These are phyloP conservation scores for Ochlodes sylvanus DNA, from an alignment of 2,888 invertebrate species.

Conservation along the genomic window DNA sequence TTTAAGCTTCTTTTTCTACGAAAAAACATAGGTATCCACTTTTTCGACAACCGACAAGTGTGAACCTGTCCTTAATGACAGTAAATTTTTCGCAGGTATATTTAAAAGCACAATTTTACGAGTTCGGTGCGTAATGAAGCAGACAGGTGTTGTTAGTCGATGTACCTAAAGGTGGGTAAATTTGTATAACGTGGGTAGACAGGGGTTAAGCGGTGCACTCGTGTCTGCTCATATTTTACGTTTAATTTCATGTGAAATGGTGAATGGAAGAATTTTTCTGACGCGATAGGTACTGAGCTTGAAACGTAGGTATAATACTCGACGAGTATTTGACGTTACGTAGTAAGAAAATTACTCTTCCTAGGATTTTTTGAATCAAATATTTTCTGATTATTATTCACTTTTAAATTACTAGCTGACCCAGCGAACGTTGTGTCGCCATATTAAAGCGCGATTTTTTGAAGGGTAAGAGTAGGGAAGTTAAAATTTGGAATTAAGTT, in stretches of 20 bases:
- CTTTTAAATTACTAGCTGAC: too few relatives aligned
- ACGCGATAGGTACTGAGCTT: background rate
- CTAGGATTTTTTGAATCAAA: too few relatives aligned
- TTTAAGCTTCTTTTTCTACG: too few relatives aligned
- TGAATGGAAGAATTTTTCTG: conserved; percentile 9
- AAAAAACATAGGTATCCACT: too few relatives aligned
- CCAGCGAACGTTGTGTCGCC: too few relatives aligned
- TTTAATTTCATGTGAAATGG: conserved; percentile 31
- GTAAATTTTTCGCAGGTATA: conserved; percentile 19
- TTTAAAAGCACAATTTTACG: conserved; percentile 35
- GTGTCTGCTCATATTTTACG: conserved; percentile 34
- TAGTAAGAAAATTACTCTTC: too few relatives aligned
- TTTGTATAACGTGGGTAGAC: conserved; percentile 30
- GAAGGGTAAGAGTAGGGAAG: too few relatives aligned
- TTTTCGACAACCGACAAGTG: background rate
- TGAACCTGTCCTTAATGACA: conserved; percentile 32
- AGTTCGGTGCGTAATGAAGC: conserved; percentile 41
- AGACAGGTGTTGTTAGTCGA: conserved; percentile 26
- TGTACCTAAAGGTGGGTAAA: conserved; percentile 18
- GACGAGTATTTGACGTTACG: too few relatives aligned
- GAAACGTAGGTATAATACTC: too few relatives aligned
- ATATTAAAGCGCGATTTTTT: too few relatives aligned
- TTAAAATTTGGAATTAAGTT: too few relatives aligned
- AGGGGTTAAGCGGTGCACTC: conserved; percentile 28
- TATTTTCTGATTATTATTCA: too few relatives aligned